A percentile compares a stretch with the other conserved stretches of the same genome.
phyloP scores from a whole-genome alignment of 2,797 vertebrate genomes.

The Astyanax mexicanus region DNA sequence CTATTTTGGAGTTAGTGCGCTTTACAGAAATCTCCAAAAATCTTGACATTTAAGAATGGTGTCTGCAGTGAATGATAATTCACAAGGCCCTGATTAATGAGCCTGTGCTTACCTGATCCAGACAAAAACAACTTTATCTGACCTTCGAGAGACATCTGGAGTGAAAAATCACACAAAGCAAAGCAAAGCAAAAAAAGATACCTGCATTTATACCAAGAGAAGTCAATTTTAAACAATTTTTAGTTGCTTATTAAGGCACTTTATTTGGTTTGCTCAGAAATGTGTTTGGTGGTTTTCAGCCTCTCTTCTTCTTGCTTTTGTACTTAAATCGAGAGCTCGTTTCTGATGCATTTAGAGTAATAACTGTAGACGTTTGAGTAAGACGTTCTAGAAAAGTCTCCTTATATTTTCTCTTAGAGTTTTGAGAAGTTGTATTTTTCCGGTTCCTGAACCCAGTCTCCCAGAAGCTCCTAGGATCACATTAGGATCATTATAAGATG shows the following conservation, averaged over 20 bases:
- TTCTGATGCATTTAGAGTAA: not conserved
- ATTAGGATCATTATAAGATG: not conserved
- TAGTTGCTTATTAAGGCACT: not conserved
- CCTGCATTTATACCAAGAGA: not conserved
- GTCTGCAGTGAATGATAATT: constrained; percentile 3
- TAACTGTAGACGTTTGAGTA: too few species aligned
- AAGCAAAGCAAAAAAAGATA: not conserved
- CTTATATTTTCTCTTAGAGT: not conserved
- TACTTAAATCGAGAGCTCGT: too few species aligned
- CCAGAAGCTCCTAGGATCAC: too few species aligned
- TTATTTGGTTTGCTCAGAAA: not conserved
- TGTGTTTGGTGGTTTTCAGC: not conserved
- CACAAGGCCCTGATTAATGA: constrained; percentile 13
- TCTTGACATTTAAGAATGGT: constrained; percentile 15
- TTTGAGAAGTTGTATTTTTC: too few species aligned
- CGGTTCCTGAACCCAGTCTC: too few species aligned
- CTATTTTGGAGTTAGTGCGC: not conserved
- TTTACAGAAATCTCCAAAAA: constrained; percentile 18
- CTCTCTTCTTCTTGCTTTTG: too few species aligned
- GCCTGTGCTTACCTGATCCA: constrained; percentile 5
- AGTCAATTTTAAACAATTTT: not conserved
- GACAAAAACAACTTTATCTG: constrained; percentile 13
- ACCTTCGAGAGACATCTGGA: constrained; percentile 23
- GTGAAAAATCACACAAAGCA: constrained; percentile 4
- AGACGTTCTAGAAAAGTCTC: not conserved